Evolutionary conservation across 2,888 invertebrate species (phyloP), one percentile per base, ranked within the genome.

Genomic region (Rhodophaea formosa): DNA sequence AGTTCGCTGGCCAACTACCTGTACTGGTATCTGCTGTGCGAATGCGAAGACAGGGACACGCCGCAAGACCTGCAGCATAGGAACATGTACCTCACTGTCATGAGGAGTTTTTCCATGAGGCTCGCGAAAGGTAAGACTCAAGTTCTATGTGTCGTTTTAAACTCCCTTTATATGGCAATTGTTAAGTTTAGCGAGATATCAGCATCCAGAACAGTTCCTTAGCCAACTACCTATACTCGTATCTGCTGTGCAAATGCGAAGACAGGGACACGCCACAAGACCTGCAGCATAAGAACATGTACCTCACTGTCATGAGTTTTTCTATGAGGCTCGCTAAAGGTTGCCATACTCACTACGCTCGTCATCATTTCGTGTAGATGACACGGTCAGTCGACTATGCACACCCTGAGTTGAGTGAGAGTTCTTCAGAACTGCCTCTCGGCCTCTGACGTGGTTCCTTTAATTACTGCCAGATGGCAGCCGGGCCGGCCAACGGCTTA

Each of bases 151-250:
- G n/a, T n/a, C n/a, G n/a, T n/a, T n/a, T n/a, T n/a, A n/a, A n/a
- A n/a, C n/a, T n/a, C n/a, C n/a, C n/a, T n/a, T n/a, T n/a, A n/a
- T n/a, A n/a, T n/a, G n/a, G n/a, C n/a, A n/a, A n/a, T n/a, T n/a
- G n/a, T n/a, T n/a, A n/a, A n/a, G n/a, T n/a, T n/a, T n/a, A n/a
- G n/a, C n/a, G n/a, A n/a, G n/a, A n/a, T n/a, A n/a, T n/a, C n/a
- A 57, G 98, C 99, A 0, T 96, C 97, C 82, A 94, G 94, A 98
- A 99, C 92, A 94, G 96, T 53, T 95, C 94, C 14, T 90, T 99
- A 49, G 98, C 98, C 52, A 99, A 99, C 92, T 99, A 99, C 84
- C 95, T 99, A 69, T 99, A 97, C 89, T 99, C 99, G 99, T 98
- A 97, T 90, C 91, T 98, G 66, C 93, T 96, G 60, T 97, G 98